Percentiles rank a stretch among this genome's conserved stretches.
Conservation (phyloP, 1,140 invertebrate species). For the Nymphalis io region DNA sequence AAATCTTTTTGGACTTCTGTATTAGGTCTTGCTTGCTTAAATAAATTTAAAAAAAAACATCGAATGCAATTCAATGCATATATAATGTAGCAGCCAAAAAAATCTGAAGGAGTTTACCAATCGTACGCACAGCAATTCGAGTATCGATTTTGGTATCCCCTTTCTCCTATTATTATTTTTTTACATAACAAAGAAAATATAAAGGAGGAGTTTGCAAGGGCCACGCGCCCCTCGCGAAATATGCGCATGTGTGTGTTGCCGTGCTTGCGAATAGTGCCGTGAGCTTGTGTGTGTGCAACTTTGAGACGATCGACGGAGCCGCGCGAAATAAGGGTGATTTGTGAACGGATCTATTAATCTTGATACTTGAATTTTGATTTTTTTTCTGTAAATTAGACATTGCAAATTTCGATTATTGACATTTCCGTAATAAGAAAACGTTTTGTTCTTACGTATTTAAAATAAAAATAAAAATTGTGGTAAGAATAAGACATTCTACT, state of each 20-base stretch:
- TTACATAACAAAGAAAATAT: constrained; percentile 80
- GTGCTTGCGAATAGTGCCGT: constrained; percentile 59
- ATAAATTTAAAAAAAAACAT: background rate
- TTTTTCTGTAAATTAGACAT: background rate
- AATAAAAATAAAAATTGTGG: no score
- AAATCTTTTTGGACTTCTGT: background rate
- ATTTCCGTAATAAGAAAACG: background rate
- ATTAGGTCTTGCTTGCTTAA: background rate
- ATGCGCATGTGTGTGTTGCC: constrained; percentile 48
- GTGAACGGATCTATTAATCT: constrained; percentile 40
- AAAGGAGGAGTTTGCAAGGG: constrained; percentile 76
- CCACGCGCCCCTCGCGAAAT: constrained; percentile 55
- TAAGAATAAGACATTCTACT: no score
- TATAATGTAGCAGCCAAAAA: constrained; percentile 11
- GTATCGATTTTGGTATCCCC: constrained; percentile 77
- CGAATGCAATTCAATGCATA: background rate
- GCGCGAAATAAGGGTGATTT: constrained; percentile 73
- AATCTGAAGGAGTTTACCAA: constrained; percentile 18
- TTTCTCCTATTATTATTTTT: constrained; percentile 79
- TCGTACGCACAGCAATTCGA: constrained; percentile 49
- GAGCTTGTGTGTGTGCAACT: constrained; percentile 57
- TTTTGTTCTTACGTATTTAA: no score
- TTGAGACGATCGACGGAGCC: constrained; percentile 72
- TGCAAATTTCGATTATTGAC: background rate
- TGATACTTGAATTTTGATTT: constrained; percentile 42